A percentile compares a stretch with the other conserved stretches of the same genome.
Conservation (phyloP, 2,888 invertebrate genomes). For the Lamellibrachia columna region DNA sequence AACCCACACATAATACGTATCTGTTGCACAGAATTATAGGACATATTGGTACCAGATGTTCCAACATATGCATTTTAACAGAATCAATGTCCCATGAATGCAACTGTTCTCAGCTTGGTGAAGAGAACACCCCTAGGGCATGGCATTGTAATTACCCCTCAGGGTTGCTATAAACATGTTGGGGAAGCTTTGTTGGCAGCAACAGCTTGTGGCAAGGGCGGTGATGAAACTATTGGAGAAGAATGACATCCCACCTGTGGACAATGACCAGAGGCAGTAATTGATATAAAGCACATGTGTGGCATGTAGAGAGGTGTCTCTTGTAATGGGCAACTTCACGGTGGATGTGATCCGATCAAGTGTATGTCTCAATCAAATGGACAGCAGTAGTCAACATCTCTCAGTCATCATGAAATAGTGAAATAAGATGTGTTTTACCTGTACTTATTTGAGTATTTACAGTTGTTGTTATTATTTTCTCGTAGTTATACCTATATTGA, state of each 20-base stretch:
- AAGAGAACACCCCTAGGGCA: not conserved
- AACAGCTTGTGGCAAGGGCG: conserved; percentile 9
- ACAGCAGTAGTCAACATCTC: not conserved
- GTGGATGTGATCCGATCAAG: not conserved
- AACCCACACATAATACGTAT: not conserved
- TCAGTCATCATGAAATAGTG: not conserved
- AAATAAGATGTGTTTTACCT: not conserved
- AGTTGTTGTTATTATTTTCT: no score
- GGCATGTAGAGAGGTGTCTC: not conserved
- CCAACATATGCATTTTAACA: not conserved
- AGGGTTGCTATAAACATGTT: conserved; percentile 12
- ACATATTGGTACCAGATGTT: not conserved
- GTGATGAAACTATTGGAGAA: not conserved
- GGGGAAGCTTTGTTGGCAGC: not conserved
- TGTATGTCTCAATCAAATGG: not conserved
- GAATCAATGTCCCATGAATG: conserved; percentile 1
- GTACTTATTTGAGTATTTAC: no score
- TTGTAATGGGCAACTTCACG: not conserved
- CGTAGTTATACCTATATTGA: no score
- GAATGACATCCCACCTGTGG: not conserved
- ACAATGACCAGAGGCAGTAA: not conserved
- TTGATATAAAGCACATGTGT: conserved; percentile 4
- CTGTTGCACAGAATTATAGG: not conserved
- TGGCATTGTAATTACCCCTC: conserved; percentile 5
- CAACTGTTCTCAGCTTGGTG: not conserved